Percentiles rank a stretch among this genome's conserved stretches.
Conservation (phyloP, 2,888 invertebrate species). For the Rotaria macrura region DNA sequence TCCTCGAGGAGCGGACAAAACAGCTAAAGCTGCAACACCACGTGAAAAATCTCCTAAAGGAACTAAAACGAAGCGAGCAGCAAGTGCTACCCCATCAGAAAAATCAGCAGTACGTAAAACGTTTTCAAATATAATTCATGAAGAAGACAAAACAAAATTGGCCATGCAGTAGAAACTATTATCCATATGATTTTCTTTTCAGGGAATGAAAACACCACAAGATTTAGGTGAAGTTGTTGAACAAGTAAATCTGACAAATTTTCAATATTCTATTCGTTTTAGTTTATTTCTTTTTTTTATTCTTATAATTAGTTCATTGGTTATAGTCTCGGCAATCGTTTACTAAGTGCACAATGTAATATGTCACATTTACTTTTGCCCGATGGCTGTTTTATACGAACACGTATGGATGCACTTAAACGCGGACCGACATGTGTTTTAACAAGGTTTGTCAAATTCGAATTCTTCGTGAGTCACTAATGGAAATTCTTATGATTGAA, state of each 20-base stretch:
- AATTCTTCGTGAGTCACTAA: background rate
- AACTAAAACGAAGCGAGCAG: background rate
- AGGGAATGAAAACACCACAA: background rate
- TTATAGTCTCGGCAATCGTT: background rate
- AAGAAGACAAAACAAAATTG: too few species aligned
- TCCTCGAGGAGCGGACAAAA: conserved; percentile 33
- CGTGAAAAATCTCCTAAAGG: conserved; percentile 20
- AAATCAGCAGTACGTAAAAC: background rate
- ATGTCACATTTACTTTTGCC: background rate
- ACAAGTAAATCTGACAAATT: background rate
- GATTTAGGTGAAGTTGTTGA: background rate
- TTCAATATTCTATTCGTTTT: background rate
- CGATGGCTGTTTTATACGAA: background rate
- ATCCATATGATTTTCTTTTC: background rate
- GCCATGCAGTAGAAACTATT: too few species aligned
- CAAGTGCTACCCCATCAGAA: background rate
- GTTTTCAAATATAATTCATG: too few species aligned
- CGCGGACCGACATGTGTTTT: background rate
- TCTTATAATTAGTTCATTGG: background rate
- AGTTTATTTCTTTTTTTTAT: background rate
- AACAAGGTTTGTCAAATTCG: background rate
- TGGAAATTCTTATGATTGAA: background rate
- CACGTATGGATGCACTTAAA: background rate
- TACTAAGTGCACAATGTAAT: background rate
- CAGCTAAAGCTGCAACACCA: conserved; percentile 16